Base-by-base conservation (phyloP, 2,113 vertebrate species). In the Psophia crepitans region DNA sequence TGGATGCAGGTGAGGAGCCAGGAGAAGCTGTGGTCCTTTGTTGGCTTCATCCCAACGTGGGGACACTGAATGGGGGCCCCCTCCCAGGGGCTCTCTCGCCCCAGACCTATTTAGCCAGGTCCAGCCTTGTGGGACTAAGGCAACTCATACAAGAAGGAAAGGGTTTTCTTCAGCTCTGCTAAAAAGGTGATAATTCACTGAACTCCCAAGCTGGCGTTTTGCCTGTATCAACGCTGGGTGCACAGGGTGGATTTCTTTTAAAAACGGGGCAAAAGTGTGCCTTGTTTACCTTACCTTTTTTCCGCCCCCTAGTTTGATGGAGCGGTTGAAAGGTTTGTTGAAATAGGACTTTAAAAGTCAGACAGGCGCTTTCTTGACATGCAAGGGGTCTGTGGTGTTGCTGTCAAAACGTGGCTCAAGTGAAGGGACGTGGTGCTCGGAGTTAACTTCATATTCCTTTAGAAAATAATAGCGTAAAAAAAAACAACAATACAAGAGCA, bases 21-120 rank as follows among this genome's bases (percentile, higher is more conserved):
- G 73, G 73, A 57, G 86, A 54, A 63, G 16, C 37, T 0, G 0
- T 17, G 43, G 63, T 26, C 15, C 37, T 11, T 71, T 44, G 35
- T 49, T 74, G 58, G 46, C 66, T 73, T 48, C 0, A 1, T 84
- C 57, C 14, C 30, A 11, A 1, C 1, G 0, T 0, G 7, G 60
- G 44, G 60, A 84, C n/a, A 24, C 7, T 2, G 0, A 1, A 3
- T 1, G 8, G 14, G 6, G 4, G 12, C 16, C 61, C 39, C 49
- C 7, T 30, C 27, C 27, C 8, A 13, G 41, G 7, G 10, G 6
- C 6, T 75, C 30, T 73, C 58, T 90, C 7, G 0, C 41, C 32
- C 32, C 4, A 1, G 14, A 54, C 19, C 27, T 86, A 9, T 91
- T 85, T 79, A 66, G 3, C 32, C 12, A 3, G 9, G 11, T 60